Percentiles rank a stretch among this genome's conserved stretches.
phyloP scores from a whole-genome alignment of 2,888 invertebrate genomes.

The Boloria selene region DNA sequence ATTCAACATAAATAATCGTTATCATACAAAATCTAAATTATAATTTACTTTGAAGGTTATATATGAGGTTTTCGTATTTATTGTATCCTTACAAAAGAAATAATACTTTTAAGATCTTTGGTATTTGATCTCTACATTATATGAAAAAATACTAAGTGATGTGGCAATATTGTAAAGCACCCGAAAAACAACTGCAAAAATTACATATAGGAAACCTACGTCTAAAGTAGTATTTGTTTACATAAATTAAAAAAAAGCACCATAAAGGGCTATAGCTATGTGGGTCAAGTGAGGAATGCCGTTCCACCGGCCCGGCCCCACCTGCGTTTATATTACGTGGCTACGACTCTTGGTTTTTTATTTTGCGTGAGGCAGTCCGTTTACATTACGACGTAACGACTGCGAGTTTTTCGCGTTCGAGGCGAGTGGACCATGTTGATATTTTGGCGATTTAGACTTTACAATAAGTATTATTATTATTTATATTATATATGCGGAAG shows the following conservation, averaged over 20 bases:
- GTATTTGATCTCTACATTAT: no score
- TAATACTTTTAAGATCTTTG: no score
- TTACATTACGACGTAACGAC: conserved; percentile 22
- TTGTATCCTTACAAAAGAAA: no score
- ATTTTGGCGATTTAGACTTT: not conserved
- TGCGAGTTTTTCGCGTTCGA: not conserved
- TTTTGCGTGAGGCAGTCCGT: conserved; percentile 20
- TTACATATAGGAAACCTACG: not conserved
- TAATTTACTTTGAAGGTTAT: no score
- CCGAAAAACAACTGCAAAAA: conserved; percentile 4
- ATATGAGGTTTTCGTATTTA: no score
- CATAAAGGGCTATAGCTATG: conserved; percentile 55
- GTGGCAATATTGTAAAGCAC: not conserved
- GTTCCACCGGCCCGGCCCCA: conserved; percentile 73
- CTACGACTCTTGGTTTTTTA: conserved; percentile 24
- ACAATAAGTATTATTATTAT: no score
- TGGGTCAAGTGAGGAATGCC: conserved; percentile 78
- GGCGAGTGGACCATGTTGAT: not conserved
- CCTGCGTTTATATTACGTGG: conserved; percentile 40
- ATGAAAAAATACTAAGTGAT: no score
- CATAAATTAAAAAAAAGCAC: conserved; percentile 34
- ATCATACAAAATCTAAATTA: no score
- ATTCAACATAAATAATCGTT: no score
- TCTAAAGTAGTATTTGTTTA: conserved; percentile 34
- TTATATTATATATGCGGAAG: no score